A percentile compares a stretch with the other conserved stretches of the same genome.
phyloP scores from a whole-genome alignment of 2,888 invertebrate genomes.

The Andrena camellia region DNA sequence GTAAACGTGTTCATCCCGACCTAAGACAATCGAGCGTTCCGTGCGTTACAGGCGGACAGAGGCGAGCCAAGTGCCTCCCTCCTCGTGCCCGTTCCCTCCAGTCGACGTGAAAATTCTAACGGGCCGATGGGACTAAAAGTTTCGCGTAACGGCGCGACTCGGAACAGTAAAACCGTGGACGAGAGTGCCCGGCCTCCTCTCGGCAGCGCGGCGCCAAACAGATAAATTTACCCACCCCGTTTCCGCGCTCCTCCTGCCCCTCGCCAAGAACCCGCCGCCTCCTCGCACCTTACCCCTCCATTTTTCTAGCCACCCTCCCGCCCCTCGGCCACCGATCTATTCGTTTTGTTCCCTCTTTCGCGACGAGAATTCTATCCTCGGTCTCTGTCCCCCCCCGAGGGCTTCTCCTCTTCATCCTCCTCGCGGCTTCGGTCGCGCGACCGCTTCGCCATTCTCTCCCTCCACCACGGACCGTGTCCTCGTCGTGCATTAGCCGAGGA shows the following conservation, averaged over 20 bases:
- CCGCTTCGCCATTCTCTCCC: slow-evolving; percentile 19
- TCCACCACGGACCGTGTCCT: slow-evolving; percentile 31
- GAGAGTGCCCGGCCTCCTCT: slow-evolving; percentile 50
- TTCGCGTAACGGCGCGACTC: slow-evolving; percentile 64
- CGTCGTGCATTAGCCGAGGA: slow-evolving; percentile 56
- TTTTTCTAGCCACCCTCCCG: slow-evolving; percentile 40
- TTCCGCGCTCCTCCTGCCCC: slow-evolving; percentile 27
- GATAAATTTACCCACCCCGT: slow-evolving; percentile 74
- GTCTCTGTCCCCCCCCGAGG: not conserved
- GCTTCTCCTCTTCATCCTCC: not conserved
- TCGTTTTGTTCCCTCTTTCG: slow-evolving; percentile 33
- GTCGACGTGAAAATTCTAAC: slow-evolving; percentile 49
- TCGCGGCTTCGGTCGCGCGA: slow-evolving; percentile 40
- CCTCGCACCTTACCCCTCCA: slow-evolving; percentile 23
- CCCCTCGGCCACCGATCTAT: slow-evolving; percentile 9
- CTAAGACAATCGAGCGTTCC: no score
- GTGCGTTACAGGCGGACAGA: no score
- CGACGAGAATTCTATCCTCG: slow-evolving; percentile 4
- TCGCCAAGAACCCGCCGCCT: slow-evolving; percentile 2
- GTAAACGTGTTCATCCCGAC: no score
- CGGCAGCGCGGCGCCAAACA: slow-evolving; percentile 75
- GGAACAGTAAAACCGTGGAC: slow-evolving; percentile 61
- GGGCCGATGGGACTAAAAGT: slow-evolving; percentile 60
- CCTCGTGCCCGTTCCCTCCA: no score
- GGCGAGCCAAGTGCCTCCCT: no score